phyloP scores from a whole-genome alignment of 2,888 invertebrate genomes.

The Pammene aurita region DNA sequence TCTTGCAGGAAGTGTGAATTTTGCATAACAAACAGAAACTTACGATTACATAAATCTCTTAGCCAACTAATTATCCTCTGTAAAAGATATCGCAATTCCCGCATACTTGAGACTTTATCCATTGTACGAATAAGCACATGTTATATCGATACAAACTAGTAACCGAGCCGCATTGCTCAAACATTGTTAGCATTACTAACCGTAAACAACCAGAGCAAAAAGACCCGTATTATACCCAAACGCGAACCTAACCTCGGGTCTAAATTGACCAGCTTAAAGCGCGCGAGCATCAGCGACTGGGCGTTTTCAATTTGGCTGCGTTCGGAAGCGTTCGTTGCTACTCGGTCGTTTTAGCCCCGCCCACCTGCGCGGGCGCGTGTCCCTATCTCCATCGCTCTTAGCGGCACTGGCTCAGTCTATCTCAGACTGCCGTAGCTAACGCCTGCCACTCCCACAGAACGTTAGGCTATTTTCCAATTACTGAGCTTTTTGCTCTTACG shows the following conservation, averaged over 20 bases:
- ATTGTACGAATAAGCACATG: constrained; percentile 55
- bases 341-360: constrained; percentile 68
- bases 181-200: constrained; percentile 63
- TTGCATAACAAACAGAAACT: constrained; percentile 36
- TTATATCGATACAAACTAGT: constrained; percentile 53
- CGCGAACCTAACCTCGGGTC: constrained; percentile 55
- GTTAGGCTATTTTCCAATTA: constrained; percentile 78
- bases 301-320: constrained; percentile 68
- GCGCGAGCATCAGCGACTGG: constrained; percentile 66
- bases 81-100: constrained; percentile 55
- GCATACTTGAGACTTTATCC: constrained; percentile 50
- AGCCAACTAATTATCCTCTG: constrained; percentile 46
- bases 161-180: constrained; percentile 60
- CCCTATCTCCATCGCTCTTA: constrained; percentile 58
- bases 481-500: constrained; percentile 73
- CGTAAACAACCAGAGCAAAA: constrained; percentile 47
- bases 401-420: constrained; percentile 51
- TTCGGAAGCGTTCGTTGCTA: constrained; percentile 67
- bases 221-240: constrained; percentile 49
- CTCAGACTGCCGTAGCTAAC: constrained; percentile 55
- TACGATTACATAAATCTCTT: constrained; percentile 49
- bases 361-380: constrained; percentile 60
- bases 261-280: constrained; percentile 53
- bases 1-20: background rate
- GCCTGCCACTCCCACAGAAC: constrained; percentile 69